A percentile compares a stretch with the other conserved stretches of the same genome.
Evolutionary conservation across 1,140 invertebrate genomes (phyloP).

Genomic region (Platyura marginata): DNA sequence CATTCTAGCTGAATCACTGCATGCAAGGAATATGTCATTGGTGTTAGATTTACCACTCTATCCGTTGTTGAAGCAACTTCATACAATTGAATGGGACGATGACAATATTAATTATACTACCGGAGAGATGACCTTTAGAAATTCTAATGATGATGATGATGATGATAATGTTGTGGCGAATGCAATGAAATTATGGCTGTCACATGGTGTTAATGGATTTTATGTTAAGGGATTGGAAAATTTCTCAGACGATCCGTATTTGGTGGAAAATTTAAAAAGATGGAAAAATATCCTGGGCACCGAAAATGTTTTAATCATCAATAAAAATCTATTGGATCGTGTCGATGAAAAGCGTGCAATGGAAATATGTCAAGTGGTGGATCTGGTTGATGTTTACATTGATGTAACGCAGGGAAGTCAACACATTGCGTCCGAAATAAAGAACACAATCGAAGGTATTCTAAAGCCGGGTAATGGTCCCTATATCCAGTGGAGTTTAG

Average conservation of each 20-base stretch:
- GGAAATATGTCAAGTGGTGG: slow-evolving; percentile 38
- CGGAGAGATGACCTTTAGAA: slow-evolving; percentile 4
- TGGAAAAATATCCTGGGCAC: slow-evolving; percentile 45
- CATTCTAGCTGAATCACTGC: slow-evolving; percentile 34
- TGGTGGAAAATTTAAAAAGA: slow-evolving; percentile 30
- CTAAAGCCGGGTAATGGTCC: slow-evolving; percentile 25
- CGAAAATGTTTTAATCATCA: slow-evolving; percentile 45
- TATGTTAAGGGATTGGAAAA: slow-evolving; percentile 51
- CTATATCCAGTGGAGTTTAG: slow-evolving; percentile 62
- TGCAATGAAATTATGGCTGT: slow-evolving; percentile 43
- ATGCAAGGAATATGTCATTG: slow-evolving; percentile 45
- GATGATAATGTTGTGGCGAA: slow-evolving; percentile 20
- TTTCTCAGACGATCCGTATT: slow-evolving; percentile 25
- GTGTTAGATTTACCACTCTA: slow-evolving; percentile 53
- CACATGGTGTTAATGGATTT: slow-evolving; percentile 54
- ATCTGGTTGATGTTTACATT: slow-evolving; percentile 50
- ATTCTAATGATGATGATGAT: neutral
- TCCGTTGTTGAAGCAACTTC: slow-evolving; percentile 7
- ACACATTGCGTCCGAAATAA: slow-evolving; percentile 34
- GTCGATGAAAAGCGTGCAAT: slow-evolving; percentile 23
- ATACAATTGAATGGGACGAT: slow-evolving; percentile 7
- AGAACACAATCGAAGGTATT: slow-evolving; percentile 24
- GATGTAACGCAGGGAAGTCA: slow-evolving; percentile 34
- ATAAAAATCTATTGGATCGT: slow-evolving; percentile 31
- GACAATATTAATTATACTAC: slow-evolving; percentile 13